Evolutionary conservation across 2,113 vertebrate genomes (phyloP).

Genomic region (Siniperca knerii): DNA sequence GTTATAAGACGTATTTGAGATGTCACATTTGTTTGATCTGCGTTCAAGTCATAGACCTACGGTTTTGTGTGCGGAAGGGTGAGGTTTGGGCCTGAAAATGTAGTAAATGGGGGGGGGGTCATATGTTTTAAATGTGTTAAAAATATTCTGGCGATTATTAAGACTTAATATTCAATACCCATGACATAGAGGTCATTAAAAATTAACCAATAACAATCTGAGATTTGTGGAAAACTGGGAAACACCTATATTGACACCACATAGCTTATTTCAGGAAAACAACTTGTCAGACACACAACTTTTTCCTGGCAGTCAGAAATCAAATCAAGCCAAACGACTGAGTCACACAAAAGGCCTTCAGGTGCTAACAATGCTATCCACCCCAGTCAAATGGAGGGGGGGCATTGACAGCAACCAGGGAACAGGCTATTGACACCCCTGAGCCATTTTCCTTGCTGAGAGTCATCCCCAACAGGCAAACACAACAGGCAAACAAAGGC

Average conservation of each 20-base stretch:
- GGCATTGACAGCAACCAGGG: slow-evolving; percentile 51
- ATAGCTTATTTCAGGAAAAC: slow-evolving; percentile 18
- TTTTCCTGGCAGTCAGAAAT: slow-evolving; percentile 58
- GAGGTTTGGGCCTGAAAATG: slow-evolving; percentile 6
- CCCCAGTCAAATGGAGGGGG: slow-evolving; percentile 53
- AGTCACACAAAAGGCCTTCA: slow-evolving; percentile 72
- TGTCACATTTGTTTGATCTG: slow-evolving; percentile 37
- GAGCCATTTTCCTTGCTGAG: slow-evolving; percentile 65
- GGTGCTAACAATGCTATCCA: slow-evolving; percentile 73
- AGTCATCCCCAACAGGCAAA: slow-evolving; percentile 72
- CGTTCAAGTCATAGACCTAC: slow-evolving; percentile 32
- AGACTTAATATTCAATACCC: neutral
- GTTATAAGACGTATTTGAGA: neutral
- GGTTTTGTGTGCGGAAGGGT: slow-evolving; percentile 4
- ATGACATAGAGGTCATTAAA: neutral
- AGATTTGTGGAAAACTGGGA: neutral
- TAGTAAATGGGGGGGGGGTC: neutral
- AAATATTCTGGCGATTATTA: neutral
- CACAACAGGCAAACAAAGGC: slow-evolving; percentile 76
- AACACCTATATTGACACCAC: neutral
- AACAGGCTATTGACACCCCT: slow-evolving; percentile 75
- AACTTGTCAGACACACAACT: slow-evolving; percentile 46
- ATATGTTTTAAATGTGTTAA: too few relatives aligned
- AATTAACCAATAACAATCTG: neutral
- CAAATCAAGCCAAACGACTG: slow-evolving; percentile 59